Evolutionary conservation across 2,888 invertebrate genomes (phyloP), one percentile per base, ranked within the genome.

Genomic region (Apomyelois bistriatella): DNA sequence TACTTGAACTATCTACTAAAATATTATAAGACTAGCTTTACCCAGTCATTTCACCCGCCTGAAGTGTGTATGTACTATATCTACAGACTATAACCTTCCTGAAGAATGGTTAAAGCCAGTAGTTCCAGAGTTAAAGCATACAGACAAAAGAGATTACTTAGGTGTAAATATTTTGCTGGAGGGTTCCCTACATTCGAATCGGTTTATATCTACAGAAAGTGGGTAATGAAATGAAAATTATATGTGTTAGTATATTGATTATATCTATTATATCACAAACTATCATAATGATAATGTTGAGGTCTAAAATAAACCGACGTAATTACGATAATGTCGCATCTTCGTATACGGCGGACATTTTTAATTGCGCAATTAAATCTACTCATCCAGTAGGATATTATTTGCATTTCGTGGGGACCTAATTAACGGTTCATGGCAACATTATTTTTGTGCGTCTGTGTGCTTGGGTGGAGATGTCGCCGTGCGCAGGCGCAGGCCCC

Each of bases 381-480:
- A 50, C 40, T 50, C 30, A 50, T 40, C 57, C 53, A 51, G 53
- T 53, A 53, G 59, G 62, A 65, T 60, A 66, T 60, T 61, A 61
- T 64, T 65, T 56, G 49, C 49, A 50, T 50, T 54, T 54, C 55
- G 56, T 52, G 37, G 66, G 76, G 79, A 82, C 43, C 52, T 79
- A 82, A 81, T 84, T 82, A 82, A 76, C 77, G 70, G 70, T 74
- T 75, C 71, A 70, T 78, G 73, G 74, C 72, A 76, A 77, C 76
- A 78, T 78, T 76, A 77, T 79, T 77, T 79, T 65, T 69, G 64
- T 62, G 66, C 52, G 48, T 35, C 35, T 56, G 70, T 68, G 72
- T 67, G 77, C 72, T 66, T 77, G 81, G 78, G 85, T 73, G 81
- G 85, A 83, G 78, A 85, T 90, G 88, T 89, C 89, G 79, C 79